These are phyloP conservation scores for Enteromius mattozi DNA, from an alignment of 2,797 vertebrate genomes.

Conservation along the genomic window DNA sequence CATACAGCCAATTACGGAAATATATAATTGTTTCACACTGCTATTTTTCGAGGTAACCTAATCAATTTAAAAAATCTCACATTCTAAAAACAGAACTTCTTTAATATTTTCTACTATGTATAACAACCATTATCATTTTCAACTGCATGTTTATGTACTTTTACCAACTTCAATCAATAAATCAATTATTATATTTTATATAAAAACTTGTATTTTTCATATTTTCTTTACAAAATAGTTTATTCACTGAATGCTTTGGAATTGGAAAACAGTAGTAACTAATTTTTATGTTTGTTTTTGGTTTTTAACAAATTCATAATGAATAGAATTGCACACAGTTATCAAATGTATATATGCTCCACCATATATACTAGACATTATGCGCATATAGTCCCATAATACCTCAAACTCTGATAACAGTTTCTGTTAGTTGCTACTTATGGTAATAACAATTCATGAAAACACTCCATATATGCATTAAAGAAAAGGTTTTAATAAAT, in stretches of 20 bases:
- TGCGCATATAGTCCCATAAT: neutral
- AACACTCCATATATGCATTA: conserved; percentile 29
- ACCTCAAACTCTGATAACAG: neutral
- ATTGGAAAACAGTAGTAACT: too few species aligned
- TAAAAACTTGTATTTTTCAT: neutral
- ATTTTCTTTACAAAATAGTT: neutral
- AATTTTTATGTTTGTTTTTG: neutral
- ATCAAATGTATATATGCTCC: neutral
- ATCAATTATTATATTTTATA: too few species aligned
- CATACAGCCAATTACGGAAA: too few species aligned
- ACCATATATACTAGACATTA: neutral
- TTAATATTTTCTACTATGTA: too few species aligned
- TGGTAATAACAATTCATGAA: neutral
- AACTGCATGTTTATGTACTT: too few species aligned
- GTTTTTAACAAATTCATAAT: neutral
- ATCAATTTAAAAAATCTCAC: too few species aligned
- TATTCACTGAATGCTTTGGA: neutral
- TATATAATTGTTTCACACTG: too few species aligned
- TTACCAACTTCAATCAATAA: neutral
- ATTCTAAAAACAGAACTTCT: too few species aligned
- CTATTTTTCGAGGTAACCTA: too few species aligned
- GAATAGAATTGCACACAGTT: neutral
- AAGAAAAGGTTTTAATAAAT: conserved; percentile 44
- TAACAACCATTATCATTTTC: too few species aligned
- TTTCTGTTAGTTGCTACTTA: neutral